Conservation (phyloP, 2,888 invertebrate genomes). For the Agapetus fuscipes region DNA sequence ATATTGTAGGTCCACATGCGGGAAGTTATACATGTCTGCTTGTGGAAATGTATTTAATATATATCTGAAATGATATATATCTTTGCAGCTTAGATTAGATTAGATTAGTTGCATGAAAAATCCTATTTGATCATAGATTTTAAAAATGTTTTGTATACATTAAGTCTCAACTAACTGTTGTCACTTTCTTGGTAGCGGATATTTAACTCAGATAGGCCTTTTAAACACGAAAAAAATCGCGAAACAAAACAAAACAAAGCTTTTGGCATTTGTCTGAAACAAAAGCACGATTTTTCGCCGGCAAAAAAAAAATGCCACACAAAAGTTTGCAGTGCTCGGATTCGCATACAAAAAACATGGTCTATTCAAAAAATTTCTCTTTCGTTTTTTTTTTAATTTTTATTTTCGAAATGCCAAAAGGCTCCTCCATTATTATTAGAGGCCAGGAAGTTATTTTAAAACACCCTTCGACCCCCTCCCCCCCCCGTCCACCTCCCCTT, state of each 20-base stretch:
- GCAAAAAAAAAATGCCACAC: conserved; percentile 12
- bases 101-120: too few relatives aligned
- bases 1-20: too few relatives aligned
- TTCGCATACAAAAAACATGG: conserved; percentile 20
- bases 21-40: too few relatives aligned
- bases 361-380: conserved; percentile 20
- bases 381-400: too few relatives aligned
- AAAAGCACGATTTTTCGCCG: conserved; percentile 18
- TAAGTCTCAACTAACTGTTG: too few relatives aligned
- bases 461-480: conserved; percentile 1
- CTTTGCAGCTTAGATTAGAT: too few relatives aligned
- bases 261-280: conserved; percentile 22
- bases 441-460: neutral
- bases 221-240: conserved; percentile 14
- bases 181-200: too few relatives aligned
- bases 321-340: conserved; percentile 20
- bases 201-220: too few relatives aligned
- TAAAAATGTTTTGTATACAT: too few relatives aligned
- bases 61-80: too few relatives aligned
- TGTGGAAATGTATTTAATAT: too few relatives aligned
- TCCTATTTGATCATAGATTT: too few relatives aligned
- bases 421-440: conserved; percentile 18
- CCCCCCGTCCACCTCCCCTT: conserved; percentile 1
- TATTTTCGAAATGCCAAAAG: conserved; percentile 22
- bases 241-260: conserved; percentile 18